Evolutionary conservation across 2,888 invertebrate genomes (phyloP), one percentile per base, ranked within the genome.

Genomic region (Amphipoea lucens): DNA sequence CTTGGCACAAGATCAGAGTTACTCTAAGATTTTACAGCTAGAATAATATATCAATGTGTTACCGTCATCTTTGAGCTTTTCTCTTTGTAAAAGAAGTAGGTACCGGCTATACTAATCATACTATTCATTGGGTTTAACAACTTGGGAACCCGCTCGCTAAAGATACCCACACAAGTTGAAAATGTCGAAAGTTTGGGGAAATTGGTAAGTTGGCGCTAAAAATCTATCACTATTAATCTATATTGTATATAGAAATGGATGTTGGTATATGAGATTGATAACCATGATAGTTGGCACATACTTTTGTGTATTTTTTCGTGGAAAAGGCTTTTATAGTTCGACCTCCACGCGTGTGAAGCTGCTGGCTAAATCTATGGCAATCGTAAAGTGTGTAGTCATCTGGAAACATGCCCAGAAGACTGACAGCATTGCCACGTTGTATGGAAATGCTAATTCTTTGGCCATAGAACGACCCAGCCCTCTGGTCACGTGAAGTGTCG

Each of bases 71-170:
- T 69, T 73, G 36, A 74, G 42, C 36, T 66, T 12, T 63, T 51
- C 6, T 36, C 23, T 54, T 20, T 29, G 20, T 60, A 57, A 80
- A 84, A 75, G 42, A 76, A 81, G 40, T 76, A 76, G 48, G 69
- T 71, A 23, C 42, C 5, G 2, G 57, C 67, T 42, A 29, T 63
- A 71, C 57, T 74, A 76, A 81, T 85, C 85, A 81, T 81, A 62
- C 81, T 76, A 81, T 84, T 84, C 76, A 76, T 73, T 84, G 83
- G 54, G 62, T 81, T 81, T 70, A 81, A 76, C 73, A 74, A 81
- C 62, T 81, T 85, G 81, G 60, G 76, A 84, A 81, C 48, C 69
- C 73, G 4, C 70, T 40, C 20, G 75, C 57, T 74, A 71, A 81
- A 84, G 65, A 75, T 83, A n/a, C 60, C 17, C 74, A 45, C 60